Percentiles rank a stretch among this genome's conserved stretches.
Evolutionary conservation across 2,888 invertebrate genomes (phyloP).

Genomic region (Epinotia brunnichana): DNA sequence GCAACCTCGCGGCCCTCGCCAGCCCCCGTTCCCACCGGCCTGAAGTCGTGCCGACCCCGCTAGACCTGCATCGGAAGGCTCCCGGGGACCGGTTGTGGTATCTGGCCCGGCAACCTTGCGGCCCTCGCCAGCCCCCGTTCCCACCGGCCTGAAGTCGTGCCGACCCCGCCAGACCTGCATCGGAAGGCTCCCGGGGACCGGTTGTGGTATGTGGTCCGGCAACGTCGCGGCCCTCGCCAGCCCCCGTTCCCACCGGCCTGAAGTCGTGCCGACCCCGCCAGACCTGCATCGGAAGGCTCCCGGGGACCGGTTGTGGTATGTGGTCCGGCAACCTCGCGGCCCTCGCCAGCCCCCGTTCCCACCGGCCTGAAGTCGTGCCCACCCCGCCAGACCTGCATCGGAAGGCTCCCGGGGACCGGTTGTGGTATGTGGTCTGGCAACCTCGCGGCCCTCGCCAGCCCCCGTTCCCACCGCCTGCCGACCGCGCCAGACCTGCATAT

Average conservation of each 20-base stretch:
- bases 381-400: no score
- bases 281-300: slow-evolving; percentile 64
- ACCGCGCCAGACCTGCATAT: slow-evolving; percentile 7
- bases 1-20: slow-evolving; percentile 56
- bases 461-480: no score
- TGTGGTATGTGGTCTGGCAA: no score
- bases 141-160: slow-evolving; percentile 34
- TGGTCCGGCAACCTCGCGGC: slow-evolving; percentile 63
- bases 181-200: slow-evolving; percentile 68
- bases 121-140: slow-evolving; percentile 41
- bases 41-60: slow-evolving; percentile 25
- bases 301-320: slow-evolving; percentile 70
- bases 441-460: no score
- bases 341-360: slow-evolving; percentile 40
- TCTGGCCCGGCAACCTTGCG: slow-evolving; percentile 65
- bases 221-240: slow-evolving; percentile 53
- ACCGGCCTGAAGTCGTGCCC: slow-evolving; percentile 29
- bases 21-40: slow-evolving; percentile 36
- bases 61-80: slow-evolving; percentile 65
- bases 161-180: slow-evolving; percentile 50
- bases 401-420: no score
- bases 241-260: slow-evolving; percentile 34
- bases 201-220: slow-evolving; percentile 68
- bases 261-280: slow-evolving; percentile 26
- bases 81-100: slow-evolving; percentile 69